Conservation (phyloP, 2,888 invertebrate species). For the Prosapia bicincta region DNA sequence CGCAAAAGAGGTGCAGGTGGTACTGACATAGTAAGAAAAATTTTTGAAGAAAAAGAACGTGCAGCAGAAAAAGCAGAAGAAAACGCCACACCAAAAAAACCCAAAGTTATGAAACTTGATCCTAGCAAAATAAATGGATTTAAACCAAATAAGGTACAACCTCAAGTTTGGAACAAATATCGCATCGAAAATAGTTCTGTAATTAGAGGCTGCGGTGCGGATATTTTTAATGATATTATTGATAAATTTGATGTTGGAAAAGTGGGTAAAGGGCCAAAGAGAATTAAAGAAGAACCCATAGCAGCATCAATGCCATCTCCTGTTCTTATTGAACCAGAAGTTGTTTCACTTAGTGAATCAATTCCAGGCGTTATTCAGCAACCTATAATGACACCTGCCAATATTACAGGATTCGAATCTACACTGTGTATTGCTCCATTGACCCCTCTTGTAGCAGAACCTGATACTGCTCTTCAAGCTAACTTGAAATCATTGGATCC, state of each 20-base stretch:
- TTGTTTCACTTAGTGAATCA: conserved; percentile 50
- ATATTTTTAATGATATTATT: conserved; percentile 19
- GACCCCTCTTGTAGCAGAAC: conserved; percentile 53
- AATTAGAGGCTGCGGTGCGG: conserved; percentile 6
- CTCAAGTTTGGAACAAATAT: conserved; percentile 34
- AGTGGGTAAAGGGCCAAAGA: conserved; percentile 4
- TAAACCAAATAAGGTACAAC: conserved; percentile 23
- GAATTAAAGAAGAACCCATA: conserved; percentile 53
- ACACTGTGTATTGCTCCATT: conserved; percentile 62
- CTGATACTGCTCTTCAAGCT: conserved; percentile 49
- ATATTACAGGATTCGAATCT: conserved; percentile 55
- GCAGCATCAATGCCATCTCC: conserved; percentile 51
- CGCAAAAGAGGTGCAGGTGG: conserved; percentile 54
- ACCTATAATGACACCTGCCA: conserved; percentile 50
- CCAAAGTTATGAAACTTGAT: conserved; percentile 8
- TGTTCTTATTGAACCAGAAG: conserved; percentile 52
- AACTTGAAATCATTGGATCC: conserved; percentile 55
- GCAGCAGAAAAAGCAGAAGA: conserved; percentile 34
- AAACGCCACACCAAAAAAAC: conserved; percentile 22
- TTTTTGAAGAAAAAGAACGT: conserved; percentile 66
- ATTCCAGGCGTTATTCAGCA: conserved; percentile 42
- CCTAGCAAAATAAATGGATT: conserved; percentile 6
- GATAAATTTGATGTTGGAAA: conserved; percentile 19
- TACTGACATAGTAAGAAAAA: conserved; percentile 56
- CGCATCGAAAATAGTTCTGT: conserved; percentile 11